A percentile compares a stretch with the other conserved stretches of the same genome.
Evolutionary conservation across 2,888 invertebrate species (phyloP).

Genomic region (Drosophila mimica): DNA sequence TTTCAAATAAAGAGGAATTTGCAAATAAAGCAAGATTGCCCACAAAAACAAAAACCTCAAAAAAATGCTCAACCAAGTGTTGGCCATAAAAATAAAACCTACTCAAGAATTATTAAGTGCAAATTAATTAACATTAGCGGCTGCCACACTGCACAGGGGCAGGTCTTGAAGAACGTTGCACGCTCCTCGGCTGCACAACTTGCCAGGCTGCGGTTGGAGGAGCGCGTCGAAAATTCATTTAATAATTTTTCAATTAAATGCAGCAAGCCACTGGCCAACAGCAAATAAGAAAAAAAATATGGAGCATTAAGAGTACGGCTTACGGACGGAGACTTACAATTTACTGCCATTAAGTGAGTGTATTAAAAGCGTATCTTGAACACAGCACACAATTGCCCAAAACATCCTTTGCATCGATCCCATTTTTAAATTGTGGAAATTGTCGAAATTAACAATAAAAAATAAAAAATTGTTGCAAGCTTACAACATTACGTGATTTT

Average conservation of each 20-base stretch:
- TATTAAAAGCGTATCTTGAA: conserved; percentile 51
- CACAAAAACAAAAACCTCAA: conserved; percentile 25
- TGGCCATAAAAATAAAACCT: conserved; percentile 62
- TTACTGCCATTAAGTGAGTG: conserved; percentile 68
- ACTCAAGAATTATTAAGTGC: conserved; percentile 78
- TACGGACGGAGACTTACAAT: conserved; percentile 54
- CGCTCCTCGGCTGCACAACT: conserved; percentile 52
- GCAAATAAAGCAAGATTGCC: conserved; percentile 42
- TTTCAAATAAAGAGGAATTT: conserved; percentile 60
- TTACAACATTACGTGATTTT: not conserved
- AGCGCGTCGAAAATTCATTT: conserved; percentile 68
- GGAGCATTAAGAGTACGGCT: conserved; percentile 35
- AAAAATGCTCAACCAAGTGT: conserved; percentile 18
- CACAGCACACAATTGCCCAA: not conserved
- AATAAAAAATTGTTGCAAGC: not conserved
- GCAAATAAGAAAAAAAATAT: conserved; percentile 17
- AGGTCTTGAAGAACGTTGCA: conserved; percentile 38
- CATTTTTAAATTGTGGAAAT: not conserved
- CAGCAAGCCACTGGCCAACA: conserved; percentile 64
- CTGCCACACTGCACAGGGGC: conserved; percentile 37
- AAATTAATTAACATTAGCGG: conserved; percentile 80
- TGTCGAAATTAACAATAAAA: not conserved
- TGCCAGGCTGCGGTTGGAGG: conserved; percentile 33
- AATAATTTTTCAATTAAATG: conserved; percentile 81
- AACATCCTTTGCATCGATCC: not conserved